phyloP scores from a whole-genome alignment of 2,888 invertebrate species.

The Epirrhoe tristata region DNA sequence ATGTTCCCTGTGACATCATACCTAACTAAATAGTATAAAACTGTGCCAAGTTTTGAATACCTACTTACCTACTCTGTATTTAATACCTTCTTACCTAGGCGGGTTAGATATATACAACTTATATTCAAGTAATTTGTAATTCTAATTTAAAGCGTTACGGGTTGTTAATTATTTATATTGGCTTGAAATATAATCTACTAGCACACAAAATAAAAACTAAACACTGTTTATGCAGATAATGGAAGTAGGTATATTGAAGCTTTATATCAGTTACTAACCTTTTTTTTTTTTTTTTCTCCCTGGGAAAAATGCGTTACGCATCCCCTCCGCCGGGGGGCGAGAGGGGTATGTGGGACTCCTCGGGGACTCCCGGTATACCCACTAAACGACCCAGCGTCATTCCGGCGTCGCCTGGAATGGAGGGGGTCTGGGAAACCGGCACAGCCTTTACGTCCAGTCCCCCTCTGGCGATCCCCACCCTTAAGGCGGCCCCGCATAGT shows the following conservation, averaged over 20 bases:
- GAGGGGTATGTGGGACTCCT: too few species aligned
- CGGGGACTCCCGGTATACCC: too few species aligned
- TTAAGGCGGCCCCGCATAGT: too few species aligned
- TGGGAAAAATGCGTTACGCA: too few species aligned
- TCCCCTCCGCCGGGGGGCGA: too few species aligned
- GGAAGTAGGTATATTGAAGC: neutral
- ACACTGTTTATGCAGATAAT: neutral
- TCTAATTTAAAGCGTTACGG: slow-evolving; percentile 4
- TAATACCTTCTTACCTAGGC: neutral
- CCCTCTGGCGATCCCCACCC: too few species aligned
- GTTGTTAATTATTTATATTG: slow-evolving; percentile 5
- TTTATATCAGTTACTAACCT: neutral
- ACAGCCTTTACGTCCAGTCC: too few species aligned
- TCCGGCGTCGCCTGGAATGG: too few species aligned
- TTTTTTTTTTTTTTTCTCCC: too few species aligned
- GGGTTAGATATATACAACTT: neutral
- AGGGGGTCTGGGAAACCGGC: too few species aligned
- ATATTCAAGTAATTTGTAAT: slow-evolving; percentile 7
- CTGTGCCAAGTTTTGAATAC: neutral
- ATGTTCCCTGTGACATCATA: slow-evolving; percentile 4
- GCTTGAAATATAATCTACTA: slow-evolving; percentile 6
- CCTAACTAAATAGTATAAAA: neutral
- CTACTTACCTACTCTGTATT: too few species aligned
- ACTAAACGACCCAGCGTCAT: too few species aligned
- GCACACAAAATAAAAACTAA: neutral